Base-by-base conservation (phyloP, 2,888 invertebrate genomes). In the Muscina levida region DNA sequence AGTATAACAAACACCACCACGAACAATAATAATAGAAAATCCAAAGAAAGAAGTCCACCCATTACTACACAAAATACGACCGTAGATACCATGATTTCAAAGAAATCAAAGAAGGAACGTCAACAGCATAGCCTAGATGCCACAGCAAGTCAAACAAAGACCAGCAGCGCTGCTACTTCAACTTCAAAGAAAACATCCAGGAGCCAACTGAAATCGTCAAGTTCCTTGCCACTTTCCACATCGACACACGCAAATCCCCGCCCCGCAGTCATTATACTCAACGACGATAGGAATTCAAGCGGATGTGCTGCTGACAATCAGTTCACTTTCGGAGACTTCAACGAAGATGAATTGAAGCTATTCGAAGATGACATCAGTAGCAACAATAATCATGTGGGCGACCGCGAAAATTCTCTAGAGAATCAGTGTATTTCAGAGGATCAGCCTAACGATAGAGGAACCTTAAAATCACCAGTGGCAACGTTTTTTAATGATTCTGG, bases 181-280 rank as follows among this genome's bases (percentile, higher is more conserved):
- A 57, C 51, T 19, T 53, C 71, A 31, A 77, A 37, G 79, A 73
- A 83, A 82, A 67, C 83, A 62, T 82, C 79, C 56, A 83, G 73
- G 78, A 57, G 39, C 2, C 78, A 72, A 65, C 31, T 77, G 13
- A 77, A 77, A 17, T 72, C 51, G 10, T 74, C 83, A 31, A 79
- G 75, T 42, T 70, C 77, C n/a, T 65, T 79, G 19, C 65, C 79
- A 13, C 65, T 72, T 51, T 62, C 26, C 37, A 65, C 46, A 31
- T 48, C 51, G 22, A 56, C 44, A 6, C 48, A 37, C 66, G 19
- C 37, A 42, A 81, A 67, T 39, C 19, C 77, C 82, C 85, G 89
- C 37, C 95, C 95, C 72, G 93, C 95, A 70, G 96, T 96, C 81
- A 93, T 95, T 80, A 94, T 96, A 87, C 91, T 95, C 83, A 93